Evolutionary conservation across 2,888 invertebrate species (phyloP).

Genomic region (Phengaris arion): DNA sequence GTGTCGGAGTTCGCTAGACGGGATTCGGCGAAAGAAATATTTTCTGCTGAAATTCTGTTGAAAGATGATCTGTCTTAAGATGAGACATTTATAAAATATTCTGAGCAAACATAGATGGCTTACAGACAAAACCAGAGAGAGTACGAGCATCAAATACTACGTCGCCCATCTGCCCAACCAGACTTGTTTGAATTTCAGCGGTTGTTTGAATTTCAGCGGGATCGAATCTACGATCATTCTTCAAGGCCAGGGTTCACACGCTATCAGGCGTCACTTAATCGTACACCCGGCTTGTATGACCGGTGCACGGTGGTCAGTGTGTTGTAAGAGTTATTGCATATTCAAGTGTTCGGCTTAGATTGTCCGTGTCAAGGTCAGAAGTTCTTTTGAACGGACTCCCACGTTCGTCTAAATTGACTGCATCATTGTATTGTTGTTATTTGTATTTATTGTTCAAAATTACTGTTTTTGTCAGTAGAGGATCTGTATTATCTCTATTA

Average conservation of each 20-base stretch:
- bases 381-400: constrained; percentile 13
- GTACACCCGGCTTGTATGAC: constrained; percentile 22
- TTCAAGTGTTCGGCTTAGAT: constrained; percentile 27
- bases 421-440: constrained; percentile 4
- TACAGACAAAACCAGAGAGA: too few species aligned
- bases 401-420: constrained; percentile 5
- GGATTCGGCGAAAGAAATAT: not conserved
- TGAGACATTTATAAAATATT: too few species aligned
- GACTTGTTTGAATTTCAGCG: not conserved
- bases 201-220: not conserved
- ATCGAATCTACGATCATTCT: not conserved
- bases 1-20: not conserved
- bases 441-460: not conserved
- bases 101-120: too few species aligned
- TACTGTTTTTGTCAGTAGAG: not conserved
- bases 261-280: not conserved
- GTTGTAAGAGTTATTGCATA: constrained; percentile 30
- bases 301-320: constrained; percentile 17
- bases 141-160: too few species aligned
- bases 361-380: constrained; percentile 55
- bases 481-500: not conserved
- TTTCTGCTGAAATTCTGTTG: too few species aligned
- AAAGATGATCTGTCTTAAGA: too few species aligned
- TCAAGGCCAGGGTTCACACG: not conserved
- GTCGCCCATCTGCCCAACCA: too few species aligned